phyloP scores from a whole-genome alignment of 2,888 invertebrate species.

The Calameuta pallipes region DNA sequence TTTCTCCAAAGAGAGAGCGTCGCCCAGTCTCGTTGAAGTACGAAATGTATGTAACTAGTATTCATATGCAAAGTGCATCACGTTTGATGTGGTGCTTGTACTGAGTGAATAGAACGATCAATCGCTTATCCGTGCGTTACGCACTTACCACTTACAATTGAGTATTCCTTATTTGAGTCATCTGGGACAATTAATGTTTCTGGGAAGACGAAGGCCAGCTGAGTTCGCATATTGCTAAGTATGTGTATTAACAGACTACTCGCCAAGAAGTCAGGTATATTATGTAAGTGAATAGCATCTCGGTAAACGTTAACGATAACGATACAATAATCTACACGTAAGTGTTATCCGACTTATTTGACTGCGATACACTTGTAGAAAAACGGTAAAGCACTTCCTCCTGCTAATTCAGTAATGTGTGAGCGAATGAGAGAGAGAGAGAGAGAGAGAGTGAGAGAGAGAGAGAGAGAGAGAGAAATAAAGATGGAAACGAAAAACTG shows the following conservation, averaged over 20 bases:
- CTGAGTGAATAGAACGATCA: background rate
- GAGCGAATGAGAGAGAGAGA: conserved; percentile 9
- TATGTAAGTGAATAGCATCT: background rate
- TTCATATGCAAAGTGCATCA: background rate
- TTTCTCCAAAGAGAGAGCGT: background rate
- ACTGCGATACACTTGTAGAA: background rate
- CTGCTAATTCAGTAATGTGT: background rate
- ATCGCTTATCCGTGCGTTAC: background rate
- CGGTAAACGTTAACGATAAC: background rate
- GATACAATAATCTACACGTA: background rate
- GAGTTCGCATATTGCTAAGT: background rate
- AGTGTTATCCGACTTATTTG: background rate
- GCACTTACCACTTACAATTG: background rate
- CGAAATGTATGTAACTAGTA: background rate
- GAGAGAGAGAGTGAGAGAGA: background rate
- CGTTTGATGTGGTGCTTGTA: background rate
- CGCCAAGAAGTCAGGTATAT: background rate
- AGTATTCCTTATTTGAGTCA: background rate
- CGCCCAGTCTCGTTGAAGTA: background rate
- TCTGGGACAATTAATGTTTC: background rate
- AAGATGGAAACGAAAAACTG: conserved; percentile 1
- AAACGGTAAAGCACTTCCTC: background rate
- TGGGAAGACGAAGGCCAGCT: background rate
- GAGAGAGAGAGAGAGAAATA: conserved; percentile 17
- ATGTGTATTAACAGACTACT: background rate